Conservation (phyloP, 2,797 vertebrate species). For the Dicrostonyx torquatus region DNA sequence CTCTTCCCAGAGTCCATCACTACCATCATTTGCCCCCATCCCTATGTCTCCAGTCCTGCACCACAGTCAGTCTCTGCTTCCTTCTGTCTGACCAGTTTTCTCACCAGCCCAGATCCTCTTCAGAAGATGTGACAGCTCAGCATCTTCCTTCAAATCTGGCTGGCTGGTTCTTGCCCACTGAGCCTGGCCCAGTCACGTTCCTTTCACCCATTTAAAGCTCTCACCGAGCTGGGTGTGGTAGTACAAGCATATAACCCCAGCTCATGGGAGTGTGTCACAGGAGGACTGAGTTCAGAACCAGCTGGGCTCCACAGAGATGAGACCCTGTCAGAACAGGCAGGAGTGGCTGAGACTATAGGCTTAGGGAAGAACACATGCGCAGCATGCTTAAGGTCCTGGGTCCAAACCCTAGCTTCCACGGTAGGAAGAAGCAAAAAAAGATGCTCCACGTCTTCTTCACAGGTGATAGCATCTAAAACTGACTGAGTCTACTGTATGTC, state of each 20-base stretch:
- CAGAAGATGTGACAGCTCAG: not conserved
- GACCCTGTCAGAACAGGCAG: not conserved
- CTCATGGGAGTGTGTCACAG: not conserved
- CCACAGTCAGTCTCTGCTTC: not conserved
- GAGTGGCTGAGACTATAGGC: not conserved
- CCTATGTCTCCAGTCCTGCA: not conserved
- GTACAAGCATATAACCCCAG: not conserved
- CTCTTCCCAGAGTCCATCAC: not conserved
- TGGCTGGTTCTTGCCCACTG: not conserved
- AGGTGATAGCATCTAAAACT: not conserved
- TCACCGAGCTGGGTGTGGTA: not conserved
- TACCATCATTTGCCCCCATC: not conserved
- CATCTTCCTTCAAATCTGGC: not conserved
- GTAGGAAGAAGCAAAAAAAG: not conserved
- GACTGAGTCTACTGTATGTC: not conserved
- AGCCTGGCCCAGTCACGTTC: not conserved
- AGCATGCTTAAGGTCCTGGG: not conserved
- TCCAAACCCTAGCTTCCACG: not conserved
- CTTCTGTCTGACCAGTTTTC: not conserved
- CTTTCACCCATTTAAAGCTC: slow-evolving; percentile 12
- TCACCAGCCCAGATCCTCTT: not conserved
- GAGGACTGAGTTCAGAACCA: not conserved
- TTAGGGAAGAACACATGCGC: not conserved
- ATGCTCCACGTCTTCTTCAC: not conserved
- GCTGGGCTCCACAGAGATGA: not conserved